Percentiles rank a stretch among this genome's conserved stretches.
phyloP scores from a whole-genome alignment of 1,140 invertebrate species.

The Cyclina sinensis region DNA sequence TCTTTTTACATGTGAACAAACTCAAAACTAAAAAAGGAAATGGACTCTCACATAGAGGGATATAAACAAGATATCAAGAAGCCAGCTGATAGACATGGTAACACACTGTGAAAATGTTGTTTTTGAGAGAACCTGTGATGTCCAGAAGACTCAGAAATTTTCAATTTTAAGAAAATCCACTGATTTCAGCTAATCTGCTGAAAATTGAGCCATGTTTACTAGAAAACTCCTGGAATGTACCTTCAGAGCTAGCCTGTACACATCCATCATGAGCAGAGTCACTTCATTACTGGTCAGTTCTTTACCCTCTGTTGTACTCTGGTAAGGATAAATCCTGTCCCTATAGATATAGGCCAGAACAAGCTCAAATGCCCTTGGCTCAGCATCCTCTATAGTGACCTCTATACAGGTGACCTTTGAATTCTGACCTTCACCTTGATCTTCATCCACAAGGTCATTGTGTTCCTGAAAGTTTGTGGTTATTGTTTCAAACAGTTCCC shows the following conservation, averaged over 20 bases:
- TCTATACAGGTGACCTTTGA: conserved; percentile 87
- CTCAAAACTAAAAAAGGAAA: too few relatives aligned
- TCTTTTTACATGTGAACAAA: too few relatives aligned
- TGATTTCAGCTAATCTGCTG: too few relatives aligned
- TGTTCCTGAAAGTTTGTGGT: too few relatives aligned
- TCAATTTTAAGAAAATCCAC: too few relatives aligned
- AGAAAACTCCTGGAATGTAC: conserved; percentile 85
- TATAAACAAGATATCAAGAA: too few relatives aligned
- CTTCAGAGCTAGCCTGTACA: conserved; percentile 94
- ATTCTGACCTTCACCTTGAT: conserved; percentile 13
- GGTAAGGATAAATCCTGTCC: conserved; percentile 96
- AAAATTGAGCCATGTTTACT: too few relatives aligned
- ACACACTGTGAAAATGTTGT: too few relatives aligned
- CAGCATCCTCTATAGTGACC: conserved; percentile 93
- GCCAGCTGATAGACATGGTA: too few relatives aligned
- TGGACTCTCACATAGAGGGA: neutral
- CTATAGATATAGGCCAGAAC: conserved; percentile 98
- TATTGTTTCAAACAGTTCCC: too few relatives aligned
- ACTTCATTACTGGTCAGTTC: conserved; percentile 93
- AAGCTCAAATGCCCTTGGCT: conserved; percentile 96
- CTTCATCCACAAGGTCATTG: conserved; percentile 15
- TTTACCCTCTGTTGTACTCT: conserved; percentile 87
- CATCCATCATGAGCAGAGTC: conserved; percentile 97
- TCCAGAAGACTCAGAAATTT: too few relatives aligned
- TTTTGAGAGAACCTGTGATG: too few relatives aligned